Evolutionary conservation across 2,888 invertebrate species (phyloP).

Genomic region (Seira ritae): DNA sequence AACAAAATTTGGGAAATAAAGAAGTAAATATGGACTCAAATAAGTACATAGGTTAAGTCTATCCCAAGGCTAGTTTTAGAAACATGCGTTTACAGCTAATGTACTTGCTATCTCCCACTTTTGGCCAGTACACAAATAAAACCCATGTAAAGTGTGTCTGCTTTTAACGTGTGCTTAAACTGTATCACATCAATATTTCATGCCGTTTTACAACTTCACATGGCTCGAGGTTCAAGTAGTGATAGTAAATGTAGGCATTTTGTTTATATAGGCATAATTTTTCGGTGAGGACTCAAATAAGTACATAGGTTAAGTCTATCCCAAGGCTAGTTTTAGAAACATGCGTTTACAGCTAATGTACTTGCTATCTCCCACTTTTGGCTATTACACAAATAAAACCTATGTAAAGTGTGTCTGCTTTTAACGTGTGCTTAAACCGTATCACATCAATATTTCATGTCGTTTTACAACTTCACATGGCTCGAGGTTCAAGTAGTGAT

Average conservation of each 20-base stretch:
- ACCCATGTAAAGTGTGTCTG: neutral
- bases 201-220: too few species aligned
- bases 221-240: neutral
- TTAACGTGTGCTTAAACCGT: too few species aligned
- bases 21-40: too few species aligned
- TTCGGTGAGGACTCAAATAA: neutral
- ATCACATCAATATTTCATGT: too few species aligned
- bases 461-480: neutral
- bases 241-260: conserved; percentile 23
- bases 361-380: neutral
- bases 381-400: neutral
- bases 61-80: conserved; percentile 11
- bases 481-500: neutral
- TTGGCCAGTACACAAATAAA: neutral
- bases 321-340: conserved; percentile 5
- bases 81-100: conserved; percentile 1
- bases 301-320: conserved; percentile 19
- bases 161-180: too few species aligned
- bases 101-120: neutral
- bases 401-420: neutral
- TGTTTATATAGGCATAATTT: conserved; percentile 30
- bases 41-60: conserved; percentile 14
- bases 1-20: too few species aligned
- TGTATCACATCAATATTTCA: too few species aligned
- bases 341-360: conserved; percentile 2